phyloP scores from a whole-genome alignment of 1,140 invertebrate species.

The Vanessa atalanta region DNA sequence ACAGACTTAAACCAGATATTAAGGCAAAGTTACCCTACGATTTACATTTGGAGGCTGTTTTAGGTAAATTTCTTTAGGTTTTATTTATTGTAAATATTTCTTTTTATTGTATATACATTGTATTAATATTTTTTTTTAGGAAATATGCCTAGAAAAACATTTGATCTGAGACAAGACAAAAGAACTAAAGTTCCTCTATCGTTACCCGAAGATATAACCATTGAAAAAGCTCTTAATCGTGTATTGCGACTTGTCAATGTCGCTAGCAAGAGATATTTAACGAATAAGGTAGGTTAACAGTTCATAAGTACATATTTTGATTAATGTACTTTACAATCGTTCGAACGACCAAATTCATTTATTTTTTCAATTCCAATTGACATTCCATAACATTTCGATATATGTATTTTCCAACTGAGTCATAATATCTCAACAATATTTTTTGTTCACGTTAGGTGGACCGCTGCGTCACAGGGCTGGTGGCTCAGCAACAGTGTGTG shows the following conservation, averaged over 20 bases:
- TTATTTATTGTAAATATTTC: constrained; percentile 15
- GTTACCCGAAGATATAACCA: constrained; percentile 82
- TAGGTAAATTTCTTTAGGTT: constrained; percentile 83
- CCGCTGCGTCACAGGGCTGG: constrained; percentile 96
- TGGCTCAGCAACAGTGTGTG: constrained; percentile 98
- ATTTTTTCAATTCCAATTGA: too few relatives aligned
- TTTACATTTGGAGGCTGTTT: constrained; percentile 92
- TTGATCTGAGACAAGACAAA: constrained; percentile 70
- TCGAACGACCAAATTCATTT: too few relatives aligned
- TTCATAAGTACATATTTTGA: too few relatives aligned
- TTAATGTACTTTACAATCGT: too few relatives aligned
- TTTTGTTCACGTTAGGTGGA: constrained; percentile 85
- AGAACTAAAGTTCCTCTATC: constrained; percentile 70
- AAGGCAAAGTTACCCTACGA: constrained; percentile 84
- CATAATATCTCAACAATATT: too few relatives aligned
- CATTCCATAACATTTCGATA: too few relatives aligned
- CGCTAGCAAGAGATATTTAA: constrained; percentile 96
- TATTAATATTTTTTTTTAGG: constrained; percentile 64
- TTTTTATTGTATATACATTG: constrained; percentile 2
- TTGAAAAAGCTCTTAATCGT: constrained; percentile 85
- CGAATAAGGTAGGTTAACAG: constrained; percentile 84
- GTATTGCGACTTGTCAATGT: constrained; percentile 95
- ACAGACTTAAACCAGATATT: constrained; percentile 53
- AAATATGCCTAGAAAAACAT: constrained; percentile 83
- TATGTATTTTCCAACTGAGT: too few relatives aligned